phyloP scores from a whole-genome alignment of 2,888 invertebrate genomes.

The Apamea epomidion region DNA sequence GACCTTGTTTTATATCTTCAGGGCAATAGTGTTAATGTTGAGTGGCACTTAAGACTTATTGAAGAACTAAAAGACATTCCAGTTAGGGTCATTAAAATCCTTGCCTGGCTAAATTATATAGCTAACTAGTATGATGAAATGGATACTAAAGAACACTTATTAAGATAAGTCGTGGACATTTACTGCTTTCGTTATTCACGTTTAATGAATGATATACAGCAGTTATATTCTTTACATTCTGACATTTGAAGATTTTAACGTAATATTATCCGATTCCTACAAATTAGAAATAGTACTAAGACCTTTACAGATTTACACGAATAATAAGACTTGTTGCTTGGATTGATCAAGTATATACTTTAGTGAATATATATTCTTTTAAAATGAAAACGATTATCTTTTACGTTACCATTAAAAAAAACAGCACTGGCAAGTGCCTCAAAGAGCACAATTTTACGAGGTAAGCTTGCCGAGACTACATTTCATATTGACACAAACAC shows the following conservation, averaged over 20 bases:
- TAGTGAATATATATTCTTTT: neutral
- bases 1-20: conserved; percentile 58
- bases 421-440: conserved; percentile 2
- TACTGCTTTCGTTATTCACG: conserved; percentile 12
- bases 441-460: conserved; percentile 39
- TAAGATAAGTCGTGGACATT: conserved; percentile 2
- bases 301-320: neutral
- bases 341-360: neutral
- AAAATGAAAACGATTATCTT: neutral
- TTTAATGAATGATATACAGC: conserved; percentile 8
- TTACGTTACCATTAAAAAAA: conserved; percentile 11
- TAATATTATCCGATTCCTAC: neutral
- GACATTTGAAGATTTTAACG: neutral
- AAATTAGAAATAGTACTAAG: too few species aligned
- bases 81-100: conserved; percentile 46
- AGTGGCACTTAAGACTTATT: conserved; percentile 54
- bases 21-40: conserved; percentile 61
- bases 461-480: conserved; percentile 50
- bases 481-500: conserved; percentile 58
- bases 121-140: conserved; percentile 20
- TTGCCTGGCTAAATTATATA: conserved; percentile 40
- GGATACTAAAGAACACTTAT: conserved; percentile 24
- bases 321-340: neutral
- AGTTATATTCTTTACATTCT: conserved; percentile 9
- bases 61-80: conserved; percentile 47